Evolutionary conservation across 2,113 vertebrate genomes (phyloP).

Genomic region (Anthoscopus minutus): DNA sequence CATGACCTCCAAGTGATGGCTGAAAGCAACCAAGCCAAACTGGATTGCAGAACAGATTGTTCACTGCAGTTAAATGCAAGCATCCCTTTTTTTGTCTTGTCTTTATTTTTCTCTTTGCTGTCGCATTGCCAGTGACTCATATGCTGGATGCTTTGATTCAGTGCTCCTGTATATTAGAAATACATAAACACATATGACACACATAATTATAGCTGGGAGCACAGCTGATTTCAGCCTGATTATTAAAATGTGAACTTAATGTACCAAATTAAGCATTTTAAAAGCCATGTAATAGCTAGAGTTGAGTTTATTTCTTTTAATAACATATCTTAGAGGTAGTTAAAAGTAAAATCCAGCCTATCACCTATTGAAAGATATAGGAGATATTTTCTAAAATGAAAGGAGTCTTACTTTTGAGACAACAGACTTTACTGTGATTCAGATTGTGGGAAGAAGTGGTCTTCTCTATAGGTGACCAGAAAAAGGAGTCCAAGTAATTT

Average conservation of each 20-base stretch:
- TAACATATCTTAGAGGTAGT: neutral
- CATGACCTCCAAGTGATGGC: neutral
- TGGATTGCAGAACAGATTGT: neutral
- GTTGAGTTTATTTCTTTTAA: neutral
- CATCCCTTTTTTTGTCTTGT: neutral
- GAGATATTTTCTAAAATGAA: neutral
- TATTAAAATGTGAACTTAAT: neutral
- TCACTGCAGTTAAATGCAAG: neutral
- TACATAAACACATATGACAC: neutral
- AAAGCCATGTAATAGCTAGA: neutral
- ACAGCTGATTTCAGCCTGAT: neutral
- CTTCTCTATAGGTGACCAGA: neutral
- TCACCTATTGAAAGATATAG: neutral
- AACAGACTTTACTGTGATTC: neutral
- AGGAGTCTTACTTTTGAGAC: neutral
- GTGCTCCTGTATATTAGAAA: neutral
- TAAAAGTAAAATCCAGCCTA: neutral
- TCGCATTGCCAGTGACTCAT: neutral
- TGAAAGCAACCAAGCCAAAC: neutral
- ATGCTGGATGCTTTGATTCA: constrained; percentile 2
- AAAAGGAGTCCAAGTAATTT: neutral
- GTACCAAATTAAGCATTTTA: neutral
- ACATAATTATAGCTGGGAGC: constrained; percentile 5
- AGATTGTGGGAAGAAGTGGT: neutral
- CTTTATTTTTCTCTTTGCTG: neutral